A percentile compares a stretch with the other conserved stretches of the same genome.
Evolutionary conservation across 2,888 invertebrate species (phyloP).

Genomic region (Anoplius nigerrimus): DNA sequence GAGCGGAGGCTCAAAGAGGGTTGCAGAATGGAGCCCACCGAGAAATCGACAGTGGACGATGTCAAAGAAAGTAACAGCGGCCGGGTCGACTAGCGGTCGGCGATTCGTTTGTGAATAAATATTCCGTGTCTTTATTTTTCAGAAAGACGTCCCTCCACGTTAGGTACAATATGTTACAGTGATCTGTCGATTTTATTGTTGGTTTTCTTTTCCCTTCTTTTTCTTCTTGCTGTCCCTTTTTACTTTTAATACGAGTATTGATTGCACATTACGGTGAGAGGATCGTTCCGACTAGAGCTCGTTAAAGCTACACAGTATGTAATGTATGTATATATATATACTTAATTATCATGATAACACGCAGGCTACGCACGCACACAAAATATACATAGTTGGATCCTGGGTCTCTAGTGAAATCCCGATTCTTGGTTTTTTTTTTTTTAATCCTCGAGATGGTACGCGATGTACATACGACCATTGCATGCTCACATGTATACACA

Average conservation of each 20-base stretch:
- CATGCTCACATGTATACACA: constrained; percentile 8
- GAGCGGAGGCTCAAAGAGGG: no score
- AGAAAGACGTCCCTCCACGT: constrained; percentile 57
- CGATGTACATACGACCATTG: constrained; percentile 12
- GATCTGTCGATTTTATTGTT: constrained; percentile 21
- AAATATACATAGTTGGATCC: constrained; percentile 52
- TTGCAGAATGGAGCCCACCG: no score
- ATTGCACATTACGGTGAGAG: constrained; percentile 68
- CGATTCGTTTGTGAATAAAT: constrained; percentile 68
- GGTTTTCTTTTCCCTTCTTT: no score
- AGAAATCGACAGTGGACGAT: no score
- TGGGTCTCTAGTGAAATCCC: constrained; percentile 38
- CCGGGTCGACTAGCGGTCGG: not conserved
- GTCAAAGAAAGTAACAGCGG: no score
- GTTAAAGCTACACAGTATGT: constrained; percentile 42
- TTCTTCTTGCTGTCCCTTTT: no score
- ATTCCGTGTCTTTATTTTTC: constrained; percentile 71
- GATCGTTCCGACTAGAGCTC: constrained; percentile 53
- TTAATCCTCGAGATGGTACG: constrained; percentile 24
- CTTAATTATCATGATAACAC: constrained; percentile 34
- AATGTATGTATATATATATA: not conserved
- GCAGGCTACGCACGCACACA: constrained; percentile 53
- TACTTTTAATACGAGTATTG: constrained; percentile 60
- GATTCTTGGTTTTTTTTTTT: constrained; percentile 7
- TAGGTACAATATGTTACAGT: constrained; percentile 71